Percentiles rank a stretch among this genome's conserved stretches.
These are phyloP conservation scores for Ptiloglossa arizonensis DNA, from an alignment of 1,140 invertebrate genomes.

Conservation along the genomic window DNA sequence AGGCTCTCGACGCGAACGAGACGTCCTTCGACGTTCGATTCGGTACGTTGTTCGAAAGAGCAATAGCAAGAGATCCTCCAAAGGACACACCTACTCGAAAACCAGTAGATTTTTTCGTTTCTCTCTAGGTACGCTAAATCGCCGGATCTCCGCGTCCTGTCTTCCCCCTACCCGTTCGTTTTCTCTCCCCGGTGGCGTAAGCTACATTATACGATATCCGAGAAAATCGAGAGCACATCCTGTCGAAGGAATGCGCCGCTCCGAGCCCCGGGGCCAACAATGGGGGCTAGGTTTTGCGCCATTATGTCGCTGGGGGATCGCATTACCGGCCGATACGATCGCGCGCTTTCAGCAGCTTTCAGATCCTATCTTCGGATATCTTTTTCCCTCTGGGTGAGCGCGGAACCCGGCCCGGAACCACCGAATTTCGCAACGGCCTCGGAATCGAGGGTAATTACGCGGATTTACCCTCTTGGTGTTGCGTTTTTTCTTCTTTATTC, in stretches of 20 bases:
- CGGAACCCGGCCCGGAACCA: constrained; percentile 35
- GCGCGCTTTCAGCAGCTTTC: constrained; percentile 54
- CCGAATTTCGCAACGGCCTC: constrained; percentile 47
- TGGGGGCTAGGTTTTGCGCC: constrained; percentile 64
- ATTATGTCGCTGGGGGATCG: constrained; percentile 67
- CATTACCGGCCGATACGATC: constrained; percentile 66
- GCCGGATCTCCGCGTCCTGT: constrained; percentile 51
- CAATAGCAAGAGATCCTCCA: constrained; percentile 8
- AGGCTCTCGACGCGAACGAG: no score
- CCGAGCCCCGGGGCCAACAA: constrained; percentile 56
- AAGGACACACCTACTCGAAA: constrained; percentile 25
- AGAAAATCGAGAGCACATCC: constrained; percentile 68
- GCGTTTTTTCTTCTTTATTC: not conserved
- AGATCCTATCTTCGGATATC: constrained; percentile 60
- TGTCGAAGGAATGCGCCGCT: constrained; percentile 55
- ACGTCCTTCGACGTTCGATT: constrained; percentile 25
- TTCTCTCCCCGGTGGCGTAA: constrained; percentile 47
- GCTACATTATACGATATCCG: constrained; percentile 67
- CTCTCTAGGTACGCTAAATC: constrained; percentile 43
- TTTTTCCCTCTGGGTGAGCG: constrained; percentile 45
- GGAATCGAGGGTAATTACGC: constrained; percentile 47
- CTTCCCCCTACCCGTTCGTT: not conserved
- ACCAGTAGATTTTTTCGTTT: not conserved
- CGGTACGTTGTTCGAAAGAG: no score
- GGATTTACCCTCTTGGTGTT: constrained; percentile 30